These are phyloP conservation scores for Lepus europaeus DNA, from an alignment of 2,113 vertebrate species.

Conservation along the genomic window DNA sequence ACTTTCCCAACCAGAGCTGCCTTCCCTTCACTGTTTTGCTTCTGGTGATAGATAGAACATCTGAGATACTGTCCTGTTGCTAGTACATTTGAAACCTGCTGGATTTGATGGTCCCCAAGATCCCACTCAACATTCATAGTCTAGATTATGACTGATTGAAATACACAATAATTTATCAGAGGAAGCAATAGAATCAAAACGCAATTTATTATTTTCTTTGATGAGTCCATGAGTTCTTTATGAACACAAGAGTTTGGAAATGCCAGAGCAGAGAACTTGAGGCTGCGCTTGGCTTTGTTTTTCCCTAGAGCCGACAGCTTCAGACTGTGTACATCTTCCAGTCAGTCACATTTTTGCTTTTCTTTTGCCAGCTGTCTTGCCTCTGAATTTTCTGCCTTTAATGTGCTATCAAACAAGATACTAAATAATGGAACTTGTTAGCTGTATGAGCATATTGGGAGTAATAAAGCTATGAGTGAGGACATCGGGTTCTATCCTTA, in stretches of 20 bases:
- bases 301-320: background rate
- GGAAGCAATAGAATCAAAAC: background rate
- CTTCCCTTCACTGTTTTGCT: background rate
- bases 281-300: background rate
- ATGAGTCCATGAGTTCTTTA: constrained; percentile 25
- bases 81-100: background rate
- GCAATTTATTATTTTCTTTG: background rate
- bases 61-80: background rate
- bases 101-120: background rate
- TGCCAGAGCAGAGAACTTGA: background rate
- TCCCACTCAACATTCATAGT: background rate
- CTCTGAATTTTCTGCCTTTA: constrained; percentile 7
- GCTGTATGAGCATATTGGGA: constrained; percentile 23
- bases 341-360: constrained; percentile 18
- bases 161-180: background rate
- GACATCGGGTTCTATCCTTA: background rate
- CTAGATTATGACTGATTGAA: background rate
- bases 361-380: constrained; percentile 1
- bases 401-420: constrained; percentile 33
- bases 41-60: background rate
- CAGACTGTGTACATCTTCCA: background rate
- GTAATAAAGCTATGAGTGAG: background rate
- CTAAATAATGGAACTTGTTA: constrained; percentile 4
- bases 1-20: background rate
- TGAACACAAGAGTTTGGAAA: background rate